Conservation (phyloP, 2,888 invertebrate genomes). For the Cheilosia scutellata region DNA sequence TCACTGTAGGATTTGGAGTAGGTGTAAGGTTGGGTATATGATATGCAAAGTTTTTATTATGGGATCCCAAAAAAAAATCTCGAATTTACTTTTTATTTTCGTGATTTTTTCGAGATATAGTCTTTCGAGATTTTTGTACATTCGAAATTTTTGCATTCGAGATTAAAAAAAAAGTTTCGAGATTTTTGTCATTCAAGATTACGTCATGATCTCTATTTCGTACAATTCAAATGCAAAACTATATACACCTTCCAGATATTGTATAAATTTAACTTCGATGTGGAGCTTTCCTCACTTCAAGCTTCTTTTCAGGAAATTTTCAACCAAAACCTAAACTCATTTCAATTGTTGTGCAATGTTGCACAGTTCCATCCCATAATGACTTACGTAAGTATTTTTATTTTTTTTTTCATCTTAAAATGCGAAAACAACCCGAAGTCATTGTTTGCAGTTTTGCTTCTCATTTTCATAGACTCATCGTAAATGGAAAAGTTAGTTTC, state of each 20-base stretch:
- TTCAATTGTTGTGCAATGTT: conserved; percentile 59
- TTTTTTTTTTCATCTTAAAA: conserved; percentile 38
- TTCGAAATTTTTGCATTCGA: no score
- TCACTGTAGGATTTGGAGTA: no score
- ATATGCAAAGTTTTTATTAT: no score
- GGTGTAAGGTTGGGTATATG: no score
- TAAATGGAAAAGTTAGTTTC: conserved; percentile 62
- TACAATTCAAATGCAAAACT: not conserved
- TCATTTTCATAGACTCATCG: conserved; percentile 26
- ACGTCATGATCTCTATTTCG: no score
- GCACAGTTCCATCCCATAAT: conserved; percentile 68
- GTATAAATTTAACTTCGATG: not conserved
- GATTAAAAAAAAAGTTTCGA: no score
- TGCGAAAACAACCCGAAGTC: conserved; percentile 62
- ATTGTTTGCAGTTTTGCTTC: conserved; percentile 43
- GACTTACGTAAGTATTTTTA: conserved; percentile 50
- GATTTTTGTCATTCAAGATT: no score
- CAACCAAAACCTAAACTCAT: conserved; percentile 30
- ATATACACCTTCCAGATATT: not conserved
- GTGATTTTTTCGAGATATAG: no score
- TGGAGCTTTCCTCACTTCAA: conserved; percentile 13
- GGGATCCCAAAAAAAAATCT: no score
- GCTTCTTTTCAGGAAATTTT: conserved; percentile 19
- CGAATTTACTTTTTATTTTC: no score
- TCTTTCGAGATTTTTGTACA: no score